phyloP scores from a whole-genome alignment of 2,113 vertebrate genomes.

The Halcyon malimbica region DNA sequence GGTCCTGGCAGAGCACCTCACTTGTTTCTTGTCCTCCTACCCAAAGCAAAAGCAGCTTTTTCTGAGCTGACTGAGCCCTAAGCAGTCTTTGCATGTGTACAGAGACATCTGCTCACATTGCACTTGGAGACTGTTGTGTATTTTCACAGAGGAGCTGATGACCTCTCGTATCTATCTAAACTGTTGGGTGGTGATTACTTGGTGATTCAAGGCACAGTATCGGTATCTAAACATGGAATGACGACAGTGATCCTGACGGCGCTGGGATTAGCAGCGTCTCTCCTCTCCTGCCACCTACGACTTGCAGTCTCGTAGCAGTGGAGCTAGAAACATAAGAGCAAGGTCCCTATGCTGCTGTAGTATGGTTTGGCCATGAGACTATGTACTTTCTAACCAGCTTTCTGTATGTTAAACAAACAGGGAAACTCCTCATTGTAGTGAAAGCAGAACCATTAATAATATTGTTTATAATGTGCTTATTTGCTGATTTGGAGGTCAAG shows the following conservation, averaged over 20 bases:
- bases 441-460: slow-evolving; percentile 60
- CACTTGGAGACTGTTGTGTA: neutral
- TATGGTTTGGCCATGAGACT: slow-evolving; percentile 5
- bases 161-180: neutral
- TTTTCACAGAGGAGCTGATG: neutral
- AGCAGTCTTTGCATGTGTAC: neutral
- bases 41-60: neutral
- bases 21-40: neutral
- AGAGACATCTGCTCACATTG: accelerated
- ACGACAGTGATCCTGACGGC: accelerated
- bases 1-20: neutral
- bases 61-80: neutral
- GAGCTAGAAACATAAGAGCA: neutral
- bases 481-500: slow-evolving; percentile 74
- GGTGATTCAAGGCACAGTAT: neutral
- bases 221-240: neutral
- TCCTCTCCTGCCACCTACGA: neutral
- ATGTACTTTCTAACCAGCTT: neutral
- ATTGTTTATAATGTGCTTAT: slow-evolving; percentile 69
- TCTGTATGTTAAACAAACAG: slow-evolving; percentile 60
- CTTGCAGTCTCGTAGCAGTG: neutral
- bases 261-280: neutral
- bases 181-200: neutral
- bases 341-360: neutral
- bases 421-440: slow-evolving; percentile 15